Evolutionary conservation across 2,797 vertebrate genomes (phyloP), one percentile per base, ranked within the genome.

Genomic region (Muscicapa comitata): DNA sequence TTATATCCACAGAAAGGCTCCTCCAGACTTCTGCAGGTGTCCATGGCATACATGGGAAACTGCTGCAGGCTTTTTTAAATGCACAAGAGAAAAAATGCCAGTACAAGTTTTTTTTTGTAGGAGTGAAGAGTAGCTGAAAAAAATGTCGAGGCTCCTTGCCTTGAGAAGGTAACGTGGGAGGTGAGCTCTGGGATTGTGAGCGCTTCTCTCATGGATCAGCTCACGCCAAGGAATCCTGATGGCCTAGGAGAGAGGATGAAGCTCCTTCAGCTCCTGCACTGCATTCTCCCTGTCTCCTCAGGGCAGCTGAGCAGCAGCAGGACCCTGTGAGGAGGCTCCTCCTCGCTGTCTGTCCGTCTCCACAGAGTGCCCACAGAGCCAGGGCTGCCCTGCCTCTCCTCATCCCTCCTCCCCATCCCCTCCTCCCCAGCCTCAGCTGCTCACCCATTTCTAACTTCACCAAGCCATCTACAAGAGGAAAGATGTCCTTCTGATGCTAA

Each of bases 131-230:
- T 2, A 62, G 33, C 21, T 55, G 25, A 10, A 35, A 57, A 72
- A 78, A 24, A 14, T 2, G 6, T 29, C 3, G 0, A 12, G 45
- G 54, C 17, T 72, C 21, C 21, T 88, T 68, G 25, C 29, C 50
- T 43, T 12, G 23, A 45, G 54, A 59, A 81, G 17, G 45, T 15
- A 21, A 50, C 2, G 6, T 12, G 28, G 17, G 55, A 75, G 24
- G 6, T 9, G 21, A 13, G 26, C 28, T 8, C 8, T 3, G 14
- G 11, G 45, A 29, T 6, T 6, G 43, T 0, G 0, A 57, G 42
- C 10, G 8, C 37, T 40, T 38, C 17, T 42, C 5, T 54, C 42
- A 23, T 77, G 43, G 17, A 42, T 28, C 1, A 3, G 37, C 43
- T 45, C 33, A 48, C 48, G 40, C 37, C 77, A 42, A 67, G 65